Base-by-base conservation (phyloP, 2,888 invertebrate species). In the Melieria omissa region DNA sequence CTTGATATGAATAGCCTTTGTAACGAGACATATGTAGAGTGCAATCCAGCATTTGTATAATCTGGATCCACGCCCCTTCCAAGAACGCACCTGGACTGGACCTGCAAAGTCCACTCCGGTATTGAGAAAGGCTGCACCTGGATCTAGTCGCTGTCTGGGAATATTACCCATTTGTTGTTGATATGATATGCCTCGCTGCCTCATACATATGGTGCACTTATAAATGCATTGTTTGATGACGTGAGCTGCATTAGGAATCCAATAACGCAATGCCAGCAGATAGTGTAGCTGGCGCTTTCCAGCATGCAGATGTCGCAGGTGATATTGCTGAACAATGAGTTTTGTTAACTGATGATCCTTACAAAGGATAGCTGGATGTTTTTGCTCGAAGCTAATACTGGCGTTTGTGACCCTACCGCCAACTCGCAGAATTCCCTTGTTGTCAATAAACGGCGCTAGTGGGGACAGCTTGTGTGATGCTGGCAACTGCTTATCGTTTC, bases 91-190 rank as follows among this genome's bases (percentile, higher is more conserved):
- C 12, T 74, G 58, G 6, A 71, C 61, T n/a, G 69, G 65, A 4
- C 68, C 65, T 2, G 73, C 70, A 57, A 62, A 66, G 46, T 70
- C 66, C 9, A 64, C 41, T 14, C 57, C 29, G 57, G 41, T 8
- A 79, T 75, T 75, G 5, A 72, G 14, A 58, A 80, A 80, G n/a
- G 78, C 77, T 8, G 72, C n/a, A 5, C 69, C 66, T 29, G 71
- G 72, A 42, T 74, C 64, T 16, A 79, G 14, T 9, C 78, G 68
- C 45, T 73, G 63, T 8, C 41, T 9, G 7, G 76, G 79, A n/a
- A 78, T 12, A 10, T 70, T 70, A 65, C 73, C 76, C 78, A 79
- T 78, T 52, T 75, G 60, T 62, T 77, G 75, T 14, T 70, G 45
- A 45, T 66, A 74, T 0, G 73, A 57, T 29, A 66, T 60, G 14